phyloP scores from a whole-genome alignment of 2,797 vertebrate species.

The Astyanax mexicanus region DNA sequence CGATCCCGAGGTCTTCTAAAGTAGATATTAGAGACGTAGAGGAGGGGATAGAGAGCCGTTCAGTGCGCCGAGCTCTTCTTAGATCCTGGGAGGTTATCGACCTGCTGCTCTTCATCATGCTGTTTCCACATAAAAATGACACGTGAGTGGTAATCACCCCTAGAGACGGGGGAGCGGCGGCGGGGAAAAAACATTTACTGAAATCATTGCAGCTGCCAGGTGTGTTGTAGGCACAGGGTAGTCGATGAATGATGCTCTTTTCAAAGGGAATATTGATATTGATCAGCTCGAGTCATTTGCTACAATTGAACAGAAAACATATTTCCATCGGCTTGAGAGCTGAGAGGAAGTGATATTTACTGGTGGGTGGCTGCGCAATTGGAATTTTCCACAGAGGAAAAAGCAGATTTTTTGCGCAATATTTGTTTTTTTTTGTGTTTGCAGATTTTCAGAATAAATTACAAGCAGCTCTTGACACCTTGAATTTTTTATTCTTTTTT shows the following conservation, averaged over 20 bases:
- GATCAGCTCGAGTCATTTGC: conserved; percentile 44
- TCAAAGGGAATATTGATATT: conserved; percentile 45
- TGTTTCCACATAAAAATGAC: conserved; percentile 72
- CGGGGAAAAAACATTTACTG: conserved; percentile 29
- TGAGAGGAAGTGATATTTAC: conserved; percentile 31
- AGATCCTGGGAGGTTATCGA: conserved; percentile 69
- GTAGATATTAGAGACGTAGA: conserved; percentile 68
- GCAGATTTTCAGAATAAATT: neutral
- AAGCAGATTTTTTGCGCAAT: neutral
- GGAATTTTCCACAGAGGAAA: conserved; percentile 17
- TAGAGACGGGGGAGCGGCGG: conserved; percentile 21
- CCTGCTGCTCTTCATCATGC: conserved; percentile 69
- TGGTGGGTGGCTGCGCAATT: conserved; percentile 31
- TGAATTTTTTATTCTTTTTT: too few species aligned
- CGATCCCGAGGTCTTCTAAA: conserved; percentile 72
- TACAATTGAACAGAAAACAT: conserved; percentile 46
- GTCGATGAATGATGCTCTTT: conserved; percentile 46
- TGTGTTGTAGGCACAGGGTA: conserved; percentile 46
- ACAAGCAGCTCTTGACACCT: neutral
- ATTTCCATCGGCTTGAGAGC: conserved; percentile 44
- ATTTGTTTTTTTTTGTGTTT: neutral
- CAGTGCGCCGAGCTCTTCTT: conserved; percentile 68
- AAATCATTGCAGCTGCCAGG: conserved; percentile 36
- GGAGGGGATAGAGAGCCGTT: conserved; percentile 72
- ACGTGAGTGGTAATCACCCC: conserved; percentile 69